Base-by-base conservation (phyloP, 2,888 invertebrate species). In the Athalia rosae region DNA sequence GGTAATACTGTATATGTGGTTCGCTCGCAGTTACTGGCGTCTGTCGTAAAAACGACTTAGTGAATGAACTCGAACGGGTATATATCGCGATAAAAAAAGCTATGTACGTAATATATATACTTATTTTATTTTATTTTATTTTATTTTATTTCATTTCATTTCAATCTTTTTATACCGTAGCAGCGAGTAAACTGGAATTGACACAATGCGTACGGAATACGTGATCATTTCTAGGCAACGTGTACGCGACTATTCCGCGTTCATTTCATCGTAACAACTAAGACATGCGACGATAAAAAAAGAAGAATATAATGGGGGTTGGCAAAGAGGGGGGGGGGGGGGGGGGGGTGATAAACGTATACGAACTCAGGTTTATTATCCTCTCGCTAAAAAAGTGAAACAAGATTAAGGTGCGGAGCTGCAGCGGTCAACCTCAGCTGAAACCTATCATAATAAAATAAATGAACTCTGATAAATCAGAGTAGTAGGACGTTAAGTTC, bases 141-240 rank as follows among this genome's bases (percentile, higher is more conserved):
- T 58, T n/a, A 50, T 74, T 50, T 62, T 41, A 67, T 77, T 76
- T 61, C 13, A 41, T 7, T 77, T 76, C 63, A 43, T 77, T 74
- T 47, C 62, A 45, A 74, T 67, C 41, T 63, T 63, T 71, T 71
- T 79, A 50, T 56, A 56, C 53, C 47, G 47, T 50, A 73, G 67
- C 77, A 59, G 71, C 77, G 67, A 79, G 79, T 77, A 79, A 83
- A 84, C 82, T 82, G 83, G 83, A 84, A 86, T 83, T 83, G 83
- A 78, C 82, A 83, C 84, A 84, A 83, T 86, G 87, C 83, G 73
- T 80, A 77, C 81, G 79, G 87, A 85, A 87, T 86, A 86, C 83
- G 78, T 81, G 83, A 83, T 85, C 82, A 79, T 83, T 80, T 86
- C 84, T 83, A 83, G 81, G 78, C 81, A 80, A 61, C 45, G 69